Conservation (phyloP, 2,113 vertebrate species). For the Plectropomus leopardus region DNA sequence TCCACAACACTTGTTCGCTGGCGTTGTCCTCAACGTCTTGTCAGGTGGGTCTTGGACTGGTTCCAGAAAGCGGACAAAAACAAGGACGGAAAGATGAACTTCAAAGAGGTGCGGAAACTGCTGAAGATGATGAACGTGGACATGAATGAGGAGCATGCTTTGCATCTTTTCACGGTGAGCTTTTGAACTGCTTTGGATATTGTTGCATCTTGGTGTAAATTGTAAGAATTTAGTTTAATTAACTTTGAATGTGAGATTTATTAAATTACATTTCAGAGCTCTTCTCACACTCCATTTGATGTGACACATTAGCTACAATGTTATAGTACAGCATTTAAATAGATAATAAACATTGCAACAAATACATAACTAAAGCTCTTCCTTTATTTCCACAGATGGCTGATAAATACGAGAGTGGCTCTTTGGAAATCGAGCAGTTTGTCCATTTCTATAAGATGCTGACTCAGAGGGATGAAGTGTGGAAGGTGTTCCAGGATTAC, state of each 20-base stretch:
- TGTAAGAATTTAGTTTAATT: too few relatives aligned
- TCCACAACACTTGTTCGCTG: not conserved
- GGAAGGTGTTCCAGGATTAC: constrained; percentile 90
- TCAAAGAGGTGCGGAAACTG: constrained; percentile 91
- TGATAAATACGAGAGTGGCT: constrained; percentile 88
- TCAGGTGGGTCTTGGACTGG: constrained; percentile 94
- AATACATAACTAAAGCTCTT: not conserved
- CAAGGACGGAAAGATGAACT: constrained; percentile 94
- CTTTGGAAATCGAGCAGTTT: constrained; percentile 92
- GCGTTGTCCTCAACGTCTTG: constrained; percentile 79
- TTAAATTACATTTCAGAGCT: too few relatives aligned
- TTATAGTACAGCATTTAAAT: too few relatives aligned
- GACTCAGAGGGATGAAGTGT: constrained; percentile 91
- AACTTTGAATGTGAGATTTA: too few relatives aligned
- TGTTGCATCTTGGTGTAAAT: not conserved
- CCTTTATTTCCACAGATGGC: constrained; percentile 86
- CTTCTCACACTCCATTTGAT: too few relatives aligned
- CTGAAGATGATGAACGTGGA: constrained; percentile 96
- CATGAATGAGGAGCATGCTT: constrained; percentile 92
- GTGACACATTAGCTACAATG: too few relatives aligned
- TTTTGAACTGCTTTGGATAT: not conserved
- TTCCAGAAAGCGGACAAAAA: constrained; percentile 95
- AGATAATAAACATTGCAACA: not conserved
- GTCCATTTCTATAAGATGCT: constrained; percentile 95
- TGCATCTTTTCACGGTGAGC: constrained; percentile 90